Percentiles rank a stretch among this genome's conserved stretches.
Conservation (phyloP, 2,888 invertebrate genomes). For the Hybos culiciformis region DNA sequence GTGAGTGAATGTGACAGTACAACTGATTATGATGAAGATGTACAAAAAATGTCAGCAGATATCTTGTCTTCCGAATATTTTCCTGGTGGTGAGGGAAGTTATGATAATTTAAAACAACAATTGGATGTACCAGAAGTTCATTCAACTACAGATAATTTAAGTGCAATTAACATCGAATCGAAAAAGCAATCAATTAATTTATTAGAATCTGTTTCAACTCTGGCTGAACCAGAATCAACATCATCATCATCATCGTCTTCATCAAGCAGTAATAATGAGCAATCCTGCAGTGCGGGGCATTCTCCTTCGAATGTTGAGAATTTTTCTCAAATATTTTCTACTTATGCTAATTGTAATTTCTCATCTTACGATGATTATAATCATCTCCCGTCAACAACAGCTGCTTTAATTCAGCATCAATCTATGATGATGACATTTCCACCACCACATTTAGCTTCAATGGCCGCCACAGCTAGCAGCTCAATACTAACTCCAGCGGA, state of each 20-base stretch:
- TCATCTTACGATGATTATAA: conserved; percentile 3
- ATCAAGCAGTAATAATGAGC: conserved; percentile 11
- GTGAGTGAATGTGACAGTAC: conserved; percentile 21
- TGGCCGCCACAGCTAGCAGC: conserved; percentile 8
- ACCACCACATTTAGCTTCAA: conserved; percentile 6
- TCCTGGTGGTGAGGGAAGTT: too few species aligned
- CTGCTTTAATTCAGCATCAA: background rate
- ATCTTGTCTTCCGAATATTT: conserved; percentile 1
- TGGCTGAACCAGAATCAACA: too few species aligned
- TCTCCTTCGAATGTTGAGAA: conserved; percentile 9
- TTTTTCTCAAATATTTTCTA: conserved; percentile 1
- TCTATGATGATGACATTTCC: background rate
- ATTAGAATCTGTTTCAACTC: too few species aligned
- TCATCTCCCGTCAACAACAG: too few species aligned
- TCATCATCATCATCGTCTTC: too few species aligned
- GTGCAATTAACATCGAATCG: too few species aligned
- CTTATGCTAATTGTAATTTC: conserved; percentile 2
- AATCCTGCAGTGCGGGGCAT: conserved; percentile 9
- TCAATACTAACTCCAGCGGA: conserved; percentile 10
- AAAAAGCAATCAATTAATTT: too few species aligned
- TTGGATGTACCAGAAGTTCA: conserved; percentile 19
- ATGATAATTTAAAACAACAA: conserved; percentile 11
- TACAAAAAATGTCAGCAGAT: background rate
- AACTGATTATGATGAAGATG: conserved; percentile 16
- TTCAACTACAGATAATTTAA: conserved; percentile 20